These are phyloP conservation scores for Bolborhynchus lineola DNA, from an alignment of 2,113 vertebrate species.

Conservation along the genomic window DNA sequence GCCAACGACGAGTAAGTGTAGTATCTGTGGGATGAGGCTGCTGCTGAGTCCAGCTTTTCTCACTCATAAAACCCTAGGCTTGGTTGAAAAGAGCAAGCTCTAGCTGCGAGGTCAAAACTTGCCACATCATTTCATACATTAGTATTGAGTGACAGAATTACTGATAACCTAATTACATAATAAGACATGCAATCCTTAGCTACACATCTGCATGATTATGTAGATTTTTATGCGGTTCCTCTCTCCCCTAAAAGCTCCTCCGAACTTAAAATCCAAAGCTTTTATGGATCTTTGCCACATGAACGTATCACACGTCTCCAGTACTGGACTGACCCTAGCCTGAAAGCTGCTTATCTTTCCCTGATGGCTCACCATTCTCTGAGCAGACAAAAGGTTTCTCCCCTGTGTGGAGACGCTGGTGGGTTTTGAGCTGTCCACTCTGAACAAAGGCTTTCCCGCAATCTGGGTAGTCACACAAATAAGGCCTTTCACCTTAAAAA, in stretches of 20 bases:
- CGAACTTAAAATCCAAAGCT: background rate
- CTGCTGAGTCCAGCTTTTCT: background rate
- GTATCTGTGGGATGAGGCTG: background rate
- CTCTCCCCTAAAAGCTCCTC: background rate
- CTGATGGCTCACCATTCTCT: slow-evolving; percentile 84
- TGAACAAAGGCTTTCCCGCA: slow-evolving; percentile 98
- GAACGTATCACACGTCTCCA: rapidly evolving
- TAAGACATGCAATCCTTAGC: background rate
- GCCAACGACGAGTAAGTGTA: background rate
- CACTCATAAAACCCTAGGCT: background rate
- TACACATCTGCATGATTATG: background rate
- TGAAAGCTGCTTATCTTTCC: background rate
- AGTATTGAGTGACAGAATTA: background rate
- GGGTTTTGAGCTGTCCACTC: slow-evolving; percentile 97
- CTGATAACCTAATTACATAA: background rate
- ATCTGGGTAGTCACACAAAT: slow-evolving; percentile 95
- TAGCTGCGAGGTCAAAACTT: rapidly evolving
- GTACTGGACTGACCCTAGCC: background rate
- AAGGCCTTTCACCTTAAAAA: slow-evolving; percentile 90
- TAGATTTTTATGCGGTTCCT: background rate
- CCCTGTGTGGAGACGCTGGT: slow-evolving; percentile 96
- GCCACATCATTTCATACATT: background rate
- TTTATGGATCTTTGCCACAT: background rate
- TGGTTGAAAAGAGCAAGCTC: background rate
- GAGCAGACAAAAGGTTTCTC: slow-evolving; percentile 98